These are phyloP conservation scores for Ochotona princeps DNA, from an alignment of 2,113 vertebrate species.

Conservation along the genomic window DNA sequence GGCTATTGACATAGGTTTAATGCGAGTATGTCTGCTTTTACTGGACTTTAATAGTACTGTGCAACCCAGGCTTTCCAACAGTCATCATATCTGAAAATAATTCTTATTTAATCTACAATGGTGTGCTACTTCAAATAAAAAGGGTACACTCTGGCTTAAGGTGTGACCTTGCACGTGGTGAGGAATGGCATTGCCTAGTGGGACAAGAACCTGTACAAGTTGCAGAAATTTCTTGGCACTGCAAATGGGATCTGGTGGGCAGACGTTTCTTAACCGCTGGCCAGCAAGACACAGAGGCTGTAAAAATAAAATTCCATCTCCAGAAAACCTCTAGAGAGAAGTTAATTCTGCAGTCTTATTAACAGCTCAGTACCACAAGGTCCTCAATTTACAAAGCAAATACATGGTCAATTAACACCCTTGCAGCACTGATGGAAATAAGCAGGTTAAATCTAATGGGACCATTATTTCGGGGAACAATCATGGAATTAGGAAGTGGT, in stretches of 20 bases:
- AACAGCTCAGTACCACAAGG: background rate
- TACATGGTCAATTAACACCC: background rate
- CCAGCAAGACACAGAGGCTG: background rate
- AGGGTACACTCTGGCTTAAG: background rate
- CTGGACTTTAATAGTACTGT: background rate
- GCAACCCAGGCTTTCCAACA: background rate
- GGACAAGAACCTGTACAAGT: background rate
- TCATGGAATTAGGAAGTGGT: background rate
- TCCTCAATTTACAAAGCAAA: slow-evolving; percentile 47
- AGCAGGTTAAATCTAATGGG: slow-evolving; percentile 4
- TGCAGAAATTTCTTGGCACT: no score
- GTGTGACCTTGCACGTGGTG: background rate
- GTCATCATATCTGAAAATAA: background rate
- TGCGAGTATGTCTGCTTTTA: background rate
- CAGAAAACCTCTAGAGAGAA: slow-evolving; percentile 38
- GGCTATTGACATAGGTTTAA: background rate
- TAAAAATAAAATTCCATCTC: slow-evolving; percentile 40
- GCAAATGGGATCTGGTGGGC: background rate
- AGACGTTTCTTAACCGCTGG: background rate
- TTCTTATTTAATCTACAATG: background rate
- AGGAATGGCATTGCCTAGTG: background rate
- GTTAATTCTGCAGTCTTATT: slow-evolving; percentile 3
- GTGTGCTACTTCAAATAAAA: background rate
- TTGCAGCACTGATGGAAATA: background rate
- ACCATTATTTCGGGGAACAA: background rate